A percentile compares a stretch with the other conserved stretches of the same genome.
Evolutionary conservation across 2,888 invertebrate species (phyloP).

Genomic region (Cantharis nigra): DNA sequence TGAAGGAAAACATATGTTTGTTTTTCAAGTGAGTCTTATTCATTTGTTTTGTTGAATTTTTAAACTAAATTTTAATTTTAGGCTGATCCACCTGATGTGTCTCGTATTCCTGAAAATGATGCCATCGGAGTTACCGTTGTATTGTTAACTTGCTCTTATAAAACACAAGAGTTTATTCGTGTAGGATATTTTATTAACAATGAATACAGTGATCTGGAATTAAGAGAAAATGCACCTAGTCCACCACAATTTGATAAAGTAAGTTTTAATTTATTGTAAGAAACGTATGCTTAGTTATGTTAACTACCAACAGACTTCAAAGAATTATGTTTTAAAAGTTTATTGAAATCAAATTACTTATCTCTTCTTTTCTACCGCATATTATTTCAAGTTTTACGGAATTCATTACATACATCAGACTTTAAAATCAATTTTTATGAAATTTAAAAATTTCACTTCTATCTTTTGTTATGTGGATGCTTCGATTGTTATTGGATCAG

Average conservation of each 20-base stretch:
- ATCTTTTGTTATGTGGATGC: too few relatives aligned
- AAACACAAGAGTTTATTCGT: slow-evolving; percentile 90
- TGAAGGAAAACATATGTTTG: slow-evolving; percentile 94
- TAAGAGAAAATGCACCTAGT: slow-evolving; percentile 92
- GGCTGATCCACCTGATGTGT: slow-evolving; percentile 94
- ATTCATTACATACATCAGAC: too few relatives aligned
- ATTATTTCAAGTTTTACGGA: too few relatives aligned
- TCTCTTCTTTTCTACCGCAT: too few relatives aligned
- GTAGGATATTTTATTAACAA: slow-evolving; percentile 99
- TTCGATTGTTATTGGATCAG: too few relatives aligned
- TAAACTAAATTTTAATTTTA: slow-evolving; percentile 52
- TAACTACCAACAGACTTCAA: too few relatives aligned
- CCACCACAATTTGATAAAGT: slow-evolving; percentile 94
- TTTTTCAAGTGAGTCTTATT: slow-evolving; percentile 75
- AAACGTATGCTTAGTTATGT: too few relatives aligned
- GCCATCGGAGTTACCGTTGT: slow-evolving; percentile 98
- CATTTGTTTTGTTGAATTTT: not conserved
- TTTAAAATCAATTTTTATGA: too few relatives aligned
- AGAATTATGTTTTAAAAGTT: too few relatives aligned
- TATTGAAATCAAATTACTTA: too few relatives aligned
- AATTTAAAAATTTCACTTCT: too few relatives aligned
- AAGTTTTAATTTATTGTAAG: slow-evolving; percentile 36
- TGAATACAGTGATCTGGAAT: slow-evolving; percentile 91
- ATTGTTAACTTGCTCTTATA: slow-evolving; percentile 90
- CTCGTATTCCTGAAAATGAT: slow-evolving; percentile 93